Percentiles rank a stretch among this genome's conserved stretches.
phyloP scores from a whole-genome alignment of 2,888 invertebrate species.

The Beris chalybata region DNA sequence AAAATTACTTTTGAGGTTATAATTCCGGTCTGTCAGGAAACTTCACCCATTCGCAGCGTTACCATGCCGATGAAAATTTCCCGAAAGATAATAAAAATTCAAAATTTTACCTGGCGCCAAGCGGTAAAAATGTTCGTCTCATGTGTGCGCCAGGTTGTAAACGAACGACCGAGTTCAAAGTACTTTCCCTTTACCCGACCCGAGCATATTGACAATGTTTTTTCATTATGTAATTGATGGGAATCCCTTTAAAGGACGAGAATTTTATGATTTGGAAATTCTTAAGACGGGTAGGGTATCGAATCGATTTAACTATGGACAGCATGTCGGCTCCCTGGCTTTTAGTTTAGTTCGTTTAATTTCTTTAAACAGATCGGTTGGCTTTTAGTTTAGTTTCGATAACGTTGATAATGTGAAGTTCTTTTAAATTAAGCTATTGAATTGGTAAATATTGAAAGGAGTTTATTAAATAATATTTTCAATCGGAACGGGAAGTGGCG shows the following conservation, averaged over 20 bases:
- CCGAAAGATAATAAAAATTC: not conserved
- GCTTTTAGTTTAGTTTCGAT: too few relatives aligned
- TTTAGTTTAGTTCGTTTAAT: too few relatives aligned
- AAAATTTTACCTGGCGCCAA: conserved; percentile 24
- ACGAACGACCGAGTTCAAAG: not conserved
- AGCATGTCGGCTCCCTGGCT: too few relatives aligned
- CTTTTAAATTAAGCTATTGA: too few relatives aligned
- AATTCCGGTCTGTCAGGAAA: conserved; percentile 1
- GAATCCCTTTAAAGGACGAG: conserved; percentile 1
- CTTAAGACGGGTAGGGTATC: not conserved
- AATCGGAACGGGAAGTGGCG: too few relatives aligned
- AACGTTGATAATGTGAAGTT: too few relatives aligned
- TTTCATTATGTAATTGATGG: conserved; percentile 8
- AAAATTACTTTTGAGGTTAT: conserved; percentile 8
- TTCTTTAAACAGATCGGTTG: too few relatives aligned
- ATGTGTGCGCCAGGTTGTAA: not conserved
- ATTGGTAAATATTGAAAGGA: too few relatives aligned
- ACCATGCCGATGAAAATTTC: not conserved
- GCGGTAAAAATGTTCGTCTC: conserved; percentile 1
- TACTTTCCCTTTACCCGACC: conserved; percentile 6
- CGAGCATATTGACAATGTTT: conserved; percentile 1
- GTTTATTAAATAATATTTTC: too few relatives aligned
- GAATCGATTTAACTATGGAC: not conserved
- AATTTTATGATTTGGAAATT: conserved; percentile 9
- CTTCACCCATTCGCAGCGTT: not conserved